phyloP scores from a whole-genome alignment of 2,888 invertebrate genomes.

The Atrina japonica region DNA sequence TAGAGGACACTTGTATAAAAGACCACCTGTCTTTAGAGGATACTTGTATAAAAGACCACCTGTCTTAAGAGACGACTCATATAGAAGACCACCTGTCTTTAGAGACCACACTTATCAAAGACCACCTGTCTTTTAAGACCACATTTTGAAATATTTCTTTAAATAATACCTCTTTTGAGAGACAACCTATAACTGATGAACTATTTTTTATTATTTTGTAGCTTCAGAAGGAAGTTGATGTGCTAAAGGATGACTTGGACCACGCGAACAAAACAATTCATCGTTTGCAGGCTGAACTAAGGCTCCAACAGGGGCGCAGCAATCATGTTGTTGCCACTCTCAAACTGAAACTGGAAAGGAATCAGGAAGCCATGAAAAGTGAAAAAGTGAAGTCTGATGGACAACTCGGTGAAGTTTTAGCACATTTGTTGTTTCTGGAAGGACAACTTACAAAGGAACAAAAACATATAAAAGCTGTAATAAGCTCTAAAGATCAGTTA shows the following conservation, averaged over 20 bases:
- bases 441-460: constrained; percentile 68
- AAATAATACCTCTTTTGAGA: no score
- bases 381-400: constrained; percentile 57
- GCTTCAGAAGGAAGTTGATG: constrained; percentile 27
- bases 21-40: no score
- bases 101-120: no score
- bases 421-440: constrained; percentile 68
- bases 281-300: constrained; percentile 29
- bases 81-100: no score
- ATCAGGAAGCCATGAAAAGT: constrained; percentile 54
- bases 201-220: constrained; percentile 21
- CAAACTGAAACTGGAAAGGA: constrained; percentile 61
- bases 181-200: no score
- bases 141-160: no score
- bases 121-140: no score
- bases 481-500: constrained; percentile 61
- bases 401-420: constrained; percentile 64
- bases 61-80: no score
- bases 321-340: constrained; percentile 56
- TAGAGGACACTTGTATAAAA: no score
- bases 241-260: constrained; percentile 23
- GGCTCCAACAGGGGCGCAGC: constrained; percentile 21
- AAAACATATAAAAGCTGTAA: constrained; percentile 52
- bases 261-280: constrained; percentile 35
- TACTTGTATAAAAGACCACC: no score